A percentile compares a stretch with the other conserved stretches of the same genome.
Conservation (phyloP, 2,797 vertebrate genomes). For the Gallinago solitaria region DNA sequence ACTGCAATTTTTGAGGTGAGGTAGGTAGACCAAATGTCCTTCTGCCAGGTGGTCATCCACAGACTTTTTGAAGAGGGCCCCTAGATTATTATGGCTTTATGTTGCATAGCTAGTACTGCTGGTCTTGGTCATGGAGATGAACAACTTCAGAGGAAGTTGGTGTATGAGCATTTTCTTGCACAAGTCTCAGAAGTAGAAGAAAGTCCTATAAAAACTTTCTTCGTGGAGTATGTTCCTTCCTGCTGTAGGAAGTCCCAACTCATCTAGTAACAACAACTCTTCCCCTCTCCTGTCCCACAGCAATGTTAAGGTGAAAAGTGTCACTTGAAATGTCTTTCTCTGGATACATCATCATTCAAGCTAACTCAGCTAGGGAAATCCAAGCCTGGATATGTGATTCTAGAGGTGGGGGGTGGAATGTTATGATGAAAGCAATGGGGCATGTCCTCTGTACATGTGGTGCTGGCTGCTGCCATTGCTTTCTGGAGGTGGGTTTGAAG, state of each 20-base stretch:
- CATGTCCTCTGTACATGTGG: not conserved
- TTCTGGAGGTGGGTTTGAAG: not conserved
- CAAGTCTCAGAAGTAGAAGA: not conserved
- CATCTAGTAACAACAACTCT: not conserved
- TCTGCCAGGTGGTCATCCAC: not conserved
- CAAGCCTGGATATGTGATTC: not conserved
- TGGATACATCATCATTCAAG: too few relatives aligned
- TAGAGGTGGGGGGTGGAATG: not conserved
- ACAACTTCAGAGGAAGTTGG: too few relatives aligned
- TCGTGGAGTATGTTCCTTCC: rapidly evolving
- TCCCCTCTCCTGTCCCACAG: not conserved
- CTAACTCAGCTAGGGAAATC: not conserved
- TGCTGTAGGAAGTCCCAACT: not conserved
- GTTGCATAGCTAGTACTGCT: not conserved
- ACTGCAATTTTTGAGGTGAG: not conserved
- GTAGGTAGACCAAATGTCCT: not conserved
- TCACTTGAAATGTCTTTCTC: too few relatives aligned
- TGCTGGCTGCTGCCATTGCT: not conserved
- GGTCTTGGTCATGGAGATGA: not conserved
- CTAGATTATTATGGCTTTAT: not conserved
- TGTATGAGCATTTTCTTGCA: not conserved
- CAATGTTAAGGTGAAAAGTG: not conserved
- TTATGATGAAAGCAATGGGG: not conserved
- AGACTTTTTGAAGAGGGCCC: not conserved
- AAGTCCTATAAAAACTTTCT: not conserved